Percentiles rank a stretch among this genome's conserved stretches.
Evolutionary conservation across 1,140 invertebrate species (phyloP).

Genomic region (Teleogryllus occipitalis): DNA sequence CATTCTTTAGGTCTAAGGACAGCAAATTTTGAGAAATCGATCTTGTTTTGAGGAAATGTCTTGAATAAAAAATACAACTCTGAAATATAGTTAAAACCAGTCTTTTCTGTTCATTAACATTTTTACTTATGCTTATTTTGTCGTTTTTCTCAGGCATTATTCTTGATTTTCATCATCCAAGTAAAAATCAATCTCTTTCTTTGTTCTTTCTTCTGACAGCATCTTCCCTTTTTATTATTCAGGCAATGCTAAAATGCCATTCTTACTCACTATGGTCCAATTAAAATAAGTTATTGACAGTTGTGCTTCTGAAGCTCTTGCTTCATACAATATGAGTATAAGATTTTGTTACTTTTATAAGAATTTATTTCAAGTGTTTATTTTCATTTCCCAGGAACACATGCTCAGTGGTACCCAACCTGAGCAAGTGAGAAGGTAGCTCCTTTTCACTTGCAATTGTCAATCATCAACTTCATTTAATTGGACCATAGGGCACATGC

Average conservation of each 20-base stretch:
- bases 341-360: no score
- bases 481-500: background rate
- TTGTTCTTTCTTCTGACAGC: background rate
- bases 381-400: no score
- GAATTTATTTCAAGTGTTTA: no score
- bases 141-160: background rate
- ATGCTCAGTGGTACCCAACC: no score
- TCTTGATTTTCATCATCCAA: constrained; percentile 7
- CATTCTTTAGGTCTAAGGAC: background rate
- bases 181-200: background rate
- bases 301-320: no score
- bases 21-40: background rate
- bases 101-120: background rate
- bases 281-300: no score
- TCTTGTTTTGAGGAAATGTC: background rate
- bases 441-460: no score
- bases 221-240: background rate
- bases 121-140: constrained; percentile 3
- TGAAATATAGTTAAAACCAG: background rate
- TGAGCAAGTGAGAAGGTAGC: no score
- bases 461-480: no score
- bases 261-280: background rate
- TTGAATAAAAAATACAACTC: background rate
- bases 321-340: no score
- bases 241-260: constrained; percentile 6